Base-by-base conservation (phyloP, 2,113 vertebrate species). In the Dromiciops gliroides region DNA sequence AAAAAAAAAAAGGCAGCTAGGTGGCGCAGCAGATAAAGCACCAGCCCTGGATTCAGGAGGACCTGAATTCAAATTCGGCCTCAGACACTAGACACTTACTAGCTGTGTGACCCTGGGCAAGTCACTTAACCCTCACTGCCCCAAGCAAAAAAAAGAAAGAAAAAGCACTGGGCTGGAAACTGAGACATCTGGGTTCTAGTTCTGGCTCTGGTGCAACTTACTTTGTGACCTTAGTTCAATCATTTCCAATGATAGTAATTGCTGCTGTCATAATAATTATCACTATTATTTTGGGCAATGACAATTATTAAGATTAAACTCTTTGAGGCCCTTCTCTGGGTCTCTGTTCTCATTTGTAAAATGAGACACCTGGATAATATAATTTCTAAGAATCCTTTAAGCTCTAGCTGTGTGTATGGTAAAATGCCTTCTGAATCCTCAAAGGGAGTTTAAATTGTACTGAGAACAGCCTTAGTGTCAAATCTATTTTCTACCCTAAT, bases 361-460 rank as follows among this genome's bases (percentile, higher is more conserved):
- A 75, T 75, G 67, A 75, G 67, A 75, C 37, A 75, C 3, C n/a
- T 75, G 67, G 5, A 75, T 37, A 75, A 75, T 19, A 75, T n/a
- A 75, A 75, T 75, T 37, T 75, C 60, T n/a, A 75, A 75, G 67
- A 14, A 75, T n/a, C 14, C 14, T 75, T n/a, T 37, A n/a, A n/a
- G 37, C 37, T 75, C 37, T 75, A 75, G 37, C n/a, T n/a, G 14
- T 75, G 7, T 75, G 67, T 75, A 67, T 90, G 3, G 3, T n/a
- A 8, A 89, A 23, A 95, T 52, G 9, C 28, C 89, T 93, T 50
- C 50, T 91, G 14, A 94, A 89, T 92, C 25, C 92, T 92, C 16
- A 28, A 94, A 93, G 48, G 44, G 75, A 92, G 50, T 14, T 91
- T 90, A 93, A 95, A 90, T 91, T 92, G 93, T 51, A 19, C 89